These are phyloP conservation scores for Strix uralensis DNA, from an alignment of 2,113 vertebrate species.

Conservation along the genomic window DNA sequence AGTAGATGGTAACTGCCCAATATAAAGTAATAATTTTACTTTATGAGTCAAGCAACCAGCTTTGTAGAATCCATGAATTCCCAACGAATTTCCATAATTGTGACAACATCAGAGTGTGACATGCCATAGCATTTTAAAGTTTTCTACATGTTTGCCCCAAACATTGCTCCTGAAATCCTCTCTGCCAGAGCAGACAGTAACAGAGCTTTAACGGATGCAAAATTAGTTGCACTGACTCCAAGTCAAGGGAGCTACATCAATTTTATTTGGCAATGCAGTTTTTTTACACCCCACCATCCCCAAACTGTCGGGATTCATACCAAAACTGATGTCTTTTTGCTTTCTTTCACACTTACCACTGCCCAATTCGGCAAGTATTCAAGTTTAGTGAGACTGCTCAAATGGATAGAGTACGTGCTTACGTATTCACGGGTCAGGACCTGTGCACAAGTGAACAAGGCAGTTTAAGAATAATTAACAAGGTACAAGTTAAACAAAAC, in stretches of 20 bases:
- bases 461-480: background rate
- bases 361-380: background rate
- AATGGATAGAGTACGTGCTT: background rate
- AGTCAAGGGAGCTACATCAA: background rate
- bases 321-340: background rate
- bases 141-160: background rate
- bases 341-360: background rate
- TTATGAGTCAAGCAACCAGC: background rate
- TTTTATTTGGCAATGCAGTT: background rate
- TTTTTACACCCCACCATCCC: background rate
- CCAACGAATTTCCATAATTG: background rate
- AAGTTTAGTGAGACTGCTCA: background rate
- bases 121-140: background rate
- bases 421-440: background rate
- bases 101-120: background rate
- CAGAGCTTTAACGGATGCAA: background rate
- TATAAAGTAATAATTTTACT: background rate
- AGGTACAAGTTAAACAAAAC: background rate
- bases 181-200: background rate
- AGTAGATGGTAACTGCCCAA: background rate
- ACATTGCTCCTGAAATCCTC: background rate
- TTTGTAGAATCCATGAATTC: background rate
- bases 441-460: background rate
- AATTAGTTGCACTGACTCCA: accelerated
- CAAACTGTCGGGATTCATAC: accelerated